A percentile compares a stretch with the other conserved stretches of the same genome.
Conservation (phyloP, 2,888 invertebrate genomes). For the Oxyteleia sp. region DNA sequence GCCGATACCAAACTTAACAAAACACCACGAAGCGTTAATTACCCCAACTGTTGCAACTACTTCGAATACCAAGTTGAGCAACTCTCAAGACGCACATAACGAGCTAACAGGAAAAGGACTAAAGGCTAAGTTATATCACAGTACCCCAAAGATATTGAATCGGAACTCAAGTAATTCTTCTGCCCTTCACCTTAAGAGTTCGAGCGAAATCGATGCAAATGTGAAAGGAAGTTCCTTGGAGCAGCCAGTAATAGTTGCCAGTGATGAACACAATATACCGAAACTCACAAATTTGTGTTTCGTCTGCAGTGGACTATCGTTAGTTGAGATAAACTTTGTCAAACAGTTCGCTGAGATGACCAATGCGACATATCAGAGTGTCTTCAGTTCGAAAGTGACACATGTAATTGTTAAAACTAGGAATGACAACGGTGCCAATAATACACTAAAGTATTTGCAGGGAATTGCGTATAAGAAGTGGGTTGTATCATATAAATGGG, state of each 20-base stretch:
- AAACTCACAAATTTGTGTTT: constrained; percentile 57
- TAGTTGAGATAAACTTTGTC: constrained; percentile 73
- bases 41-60: constrained; percentile 35
- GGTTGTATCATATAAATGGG: constrained; percentile 81
- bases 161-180: constrained; percentile 2
- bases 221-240: neutral
- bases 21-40: constrained; percentile 33
- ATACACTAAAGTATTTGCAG: constrained; percentile 83
- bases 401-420: constrained; percentile 80
- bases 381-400: constrained; percentile 78
- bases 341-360: constrained; percentile 73
- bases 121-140: constrained; percentile 76
- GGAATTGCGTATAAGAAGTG: constrained; percentile 82
- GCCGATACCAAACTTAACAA: constrained; percentile 54
- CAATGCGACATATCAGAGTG: constrained; percentile 72
- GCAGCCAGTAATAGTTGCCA: neutral
- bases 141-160: constrained; percentile 77
- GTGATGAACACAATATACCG: neutral
- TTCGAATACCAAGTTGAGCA: constrained; percentile 1
- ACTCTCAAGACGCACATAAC: constrained; percentile 22
- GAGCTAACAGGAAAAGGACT: constrained; percentile 9
- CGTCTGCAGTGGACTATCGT: constrained; percentile 78
- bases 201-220: constrained; percentile 23
- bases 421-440: constrained; percentile 75
- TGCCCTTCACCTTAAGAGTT: neutral